Base-by-base conservation (phyloP, 2,113 vertebrate species). In the Aphyosemion australe region DNA sequence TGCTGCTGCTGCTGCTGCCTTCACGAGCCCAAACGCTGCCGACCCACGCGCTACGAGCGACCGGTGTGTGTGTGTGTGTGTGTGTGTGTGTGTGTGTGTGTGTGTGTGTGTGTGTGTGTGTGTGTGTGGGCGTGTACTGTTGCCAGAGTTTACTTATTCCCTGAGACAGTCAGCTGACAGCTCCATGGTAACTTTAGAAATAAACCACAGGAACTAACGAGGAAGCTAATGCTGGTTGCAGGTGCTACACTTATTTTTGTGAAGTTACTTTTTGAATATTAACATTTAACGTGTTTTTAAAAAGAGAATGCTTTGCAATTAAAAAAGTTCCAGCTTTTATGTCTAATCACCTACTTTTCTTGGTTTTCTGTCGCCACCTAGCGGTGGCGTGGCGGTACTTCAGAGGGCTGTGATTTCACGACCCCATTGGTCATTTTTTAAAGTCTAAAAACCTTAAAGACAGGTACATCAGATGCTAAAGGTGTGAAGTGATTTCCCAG, bases 101-200 rank as follows among this genome's bases (percentile, higher is more conserved):
- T 4, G 13, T 26, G 15, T 55, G 86, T 89, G 90, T 81, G 90
- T 90, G 81, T 21, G 49, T 48, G 26, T 26, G 26, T 26, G 26
- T 26, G 26, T 42, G 60, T 42, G 15, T 55, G 86, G 88, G 90
- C 80, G 90, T 90, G 81, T 21, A 47, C 48, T 42, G 60, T 39
- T 48, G 47, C 72, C 37, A 84, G 86, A 91, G 80, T 84, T 74
- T 80, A 81, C 76, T 18, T 46, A 52, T 34, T 26, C 20, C 20
- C 37, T 6, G 1, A 48, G 39, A 6, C 51, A 6, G 63, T 62
- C 60, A 79, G 72, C 63, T 76, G 75, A 76, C 65, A 32, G 31
- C 10, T 52, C 50, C 26, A 52, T 13, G 21, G 14, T 10, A 37
- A 19, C 10, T 37, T 56, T 8, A 56, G 11, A 39, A 56, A 41